Conservation (phyloP, 2,888 invertebrate genomes). For the Mayetiola destructor region DNA sequence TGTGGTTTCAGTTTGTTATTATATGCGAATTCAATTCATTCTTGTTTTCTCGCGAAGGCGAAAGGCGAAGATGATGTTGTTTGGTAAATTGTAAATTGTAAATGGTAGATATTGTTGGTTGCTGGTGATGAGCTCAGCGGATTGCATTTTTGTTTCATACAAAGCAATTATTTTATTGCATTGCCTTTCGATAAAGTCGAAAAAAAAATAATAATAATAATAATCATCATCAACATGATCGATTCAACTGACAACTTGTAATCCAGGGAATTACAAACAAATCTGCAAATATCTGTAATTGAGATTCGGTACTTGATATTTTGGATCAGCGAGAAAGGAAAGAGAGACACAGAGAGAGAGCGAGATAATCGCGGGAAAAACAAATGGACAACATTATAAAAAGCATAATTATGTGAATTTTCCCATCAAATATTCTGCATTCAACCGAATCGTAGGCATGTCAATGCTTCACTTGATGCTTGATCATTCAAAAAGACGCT, state of each 20-base stretch:
- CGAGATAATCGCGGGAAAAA: too few relatives aligned
- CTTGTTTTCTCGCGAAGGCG: not conserved
- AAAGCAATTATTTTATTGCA: not conserved
- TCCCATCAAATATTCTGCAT: too few relatives aligned
- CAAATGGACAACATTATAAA: too few relatives aligned
- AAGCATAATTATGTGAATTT: slow-evolving; percentile 7
- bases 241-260: too few relatives aligned
- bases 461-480: too few relatives aligned
- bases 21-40: not conserved
- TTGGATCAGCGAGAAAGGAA: not conserved
- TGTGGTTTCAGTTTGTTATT: not conserved
- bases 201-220: not conserved
- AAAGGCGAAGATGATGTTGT: not conserved
- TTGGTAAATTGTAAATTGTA: not conserved
- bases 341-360: not conserved
- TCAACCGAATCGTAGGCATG: too few relatives aligned
- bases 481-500: too few relatives aligned
- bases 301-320: too few relatives aligned
- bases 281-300: too few relatives aligned
- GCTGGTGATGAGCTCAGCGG: too few relatives aligned
- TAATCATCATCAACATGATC: too few relatives aligned
- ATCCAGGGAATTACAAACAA: too few relatives aligned
- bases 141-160: not conserved
- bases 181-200: not conserved
- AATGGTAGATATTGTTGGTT: not conserved